These are phyloP conservation scores for Coelinius sp. DNA, from an alignment of 2,888 invertebrate genomes.

Conservation along the genomic window DNA sequence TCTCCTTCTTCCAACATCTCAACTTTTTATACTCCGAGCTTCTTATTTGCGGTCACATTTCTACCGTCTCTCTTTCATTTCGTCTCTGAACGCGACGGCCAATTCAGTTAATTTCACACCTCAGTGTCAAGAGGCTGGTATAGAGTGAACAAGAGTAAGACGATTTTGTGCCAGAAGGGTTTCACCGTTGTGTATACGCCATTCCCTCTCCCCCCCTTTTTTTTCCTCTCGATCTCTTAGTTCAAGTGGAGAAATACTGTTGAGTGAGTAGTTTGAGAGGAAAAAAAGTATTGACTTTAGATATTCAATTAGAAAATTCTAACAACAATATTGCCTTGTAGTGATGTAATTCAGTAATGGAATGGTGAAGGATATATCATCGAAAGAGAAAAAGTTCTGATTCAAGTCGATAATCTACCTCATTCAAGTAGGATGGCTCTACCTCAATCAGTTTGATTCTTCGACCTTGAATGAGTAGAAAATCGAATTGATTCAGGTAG, in stretches of 20 bases:
- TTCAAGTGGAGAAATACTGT: neutral
- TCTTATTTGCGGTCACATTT: slow-evolving; percentile 11
- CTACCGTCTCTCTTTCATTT: neutral
- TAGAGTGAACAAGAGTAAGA: slow-evolving; percentile 28
- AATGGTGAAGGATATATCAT: too few species aligned
- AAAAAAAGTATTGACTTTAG: neutral
- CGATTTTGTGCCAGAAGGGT: slow-evolving; percentile 5
- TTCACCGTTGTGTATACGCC: neutral
- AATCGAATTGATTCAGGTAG: too few species aligned
- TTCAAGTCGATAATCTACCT: too few species aligned
- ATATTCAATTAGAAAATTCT: neutral
- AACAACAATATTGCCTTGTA: neutral
- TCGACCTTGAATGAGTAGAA: too few species aligned
- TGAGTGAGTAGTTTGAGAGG: neutral
- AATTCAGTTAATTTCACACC: slow-evolving; percentile 39
- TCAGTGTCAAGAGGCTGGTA: slow-evolving; percentile 35
- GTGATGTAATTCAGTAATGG: too few species aligned
- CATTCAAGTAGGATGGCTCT: too few species aligned
- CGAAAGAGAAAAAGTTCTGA: too few species aligned
- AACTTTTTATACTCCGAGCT: neutral
- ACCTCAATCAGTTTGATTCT: too few species aligned
- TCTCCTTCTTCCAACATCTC: slow-evolving; percentile 15
- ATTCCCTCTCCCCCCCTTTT: too few species aligned
- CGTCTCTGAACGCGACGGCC: slow-evolving; percentile 4
- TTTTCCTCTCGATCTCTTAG: neutral